These are phyloP conservation scores for Pocillopora grandis DNA, from an alignment of 92 coral and sea anemone species.

Conservation along the genomic window DNA sequence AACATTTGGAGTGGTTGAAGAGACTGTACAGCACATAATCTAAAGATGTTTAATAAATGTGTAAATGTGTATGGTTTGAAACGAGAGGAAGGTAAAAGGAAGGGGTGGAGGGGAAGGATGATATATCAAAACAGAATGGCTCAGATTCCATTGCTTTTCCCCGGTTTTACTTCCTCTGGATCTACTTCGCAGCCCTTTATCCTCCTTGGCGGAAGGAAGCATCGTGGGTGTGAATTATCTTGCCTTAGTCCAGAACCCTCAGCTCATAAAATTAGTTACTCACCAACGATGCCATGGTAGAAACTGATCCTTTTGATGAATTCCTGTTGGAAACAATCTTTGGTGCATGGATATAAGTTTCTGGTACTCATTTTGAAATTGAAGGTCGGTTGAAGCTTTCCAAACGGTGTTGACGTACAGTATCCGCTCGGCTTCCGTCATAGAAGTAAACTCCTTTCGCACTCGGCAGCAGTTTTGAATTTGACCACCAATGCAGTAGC, in stretches of 20 bases:
- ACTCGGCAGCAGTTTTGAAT: conserved; percentile 37
- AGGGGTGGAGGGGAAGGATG: too few relatives aligned
- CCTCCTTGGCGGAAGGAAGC: too few relatives aligned
- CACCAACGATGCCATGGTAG: conserved; percentile 56
- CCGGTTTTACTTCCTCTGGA: too few relatives aligned
- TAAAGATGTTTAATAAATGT: too few relatives aligned
- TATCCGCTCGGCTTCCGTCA: conserved; percentile 36
- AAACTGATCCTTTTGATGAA: conserved; percentile 41
- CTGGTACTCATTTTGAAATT: conserved; percentile 15
- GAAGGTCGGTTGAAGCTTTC: background rate
- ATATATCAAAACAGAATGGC: too few relatives aligned
- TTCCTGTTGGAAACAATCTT: conserved; percentile 33
- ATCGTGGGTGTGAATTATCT: too few relatives aligned
- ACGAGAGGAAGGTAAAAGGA: too few relatives aligned
- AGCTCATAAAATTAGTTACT: background rate
- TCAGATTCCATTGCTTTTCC: too few relatives aligned
- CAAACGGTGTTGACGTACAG: conserved; percentile 31
- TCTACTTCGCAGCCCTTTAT: too few relatives aligned
- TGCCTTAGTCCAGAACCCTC: background rate
- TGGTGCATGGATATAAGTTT: conserved; percentile 23
- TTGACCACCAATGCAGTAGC: conserved; percentile 14
- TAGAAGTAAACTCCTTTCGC: conserved; percentile 38
- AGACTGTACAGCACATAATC: too few relatives aligned
- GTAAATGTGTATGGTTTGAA: too few relatives aligned
- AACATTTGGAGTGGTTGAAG: too few relatives aligned